phyloP scores from a whole-genome alignment of 2,888 invertebrate species.

The Saturnia japonica region DNA sequence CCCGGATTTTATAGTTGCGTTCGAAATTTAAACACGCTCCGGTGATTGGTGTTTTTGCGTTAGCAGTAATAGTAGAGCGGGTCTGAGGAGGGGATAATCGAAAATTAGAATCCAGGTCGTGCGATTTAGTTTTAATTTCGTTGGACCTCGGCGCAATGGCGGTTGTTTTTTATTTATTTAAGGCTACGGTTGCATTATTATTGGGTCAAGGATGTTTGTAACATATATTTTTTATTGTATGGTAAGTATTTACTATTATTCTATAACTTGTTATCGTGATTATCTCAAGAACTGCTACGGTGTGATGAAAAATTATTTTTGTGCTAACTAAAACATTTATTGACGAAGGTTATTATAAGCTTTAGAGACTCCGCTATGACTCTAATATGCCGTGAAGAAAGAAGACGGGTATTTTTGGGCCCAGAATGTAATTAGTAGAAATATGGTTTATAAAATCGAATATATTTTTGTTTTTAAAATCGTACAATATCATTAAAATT shows the following conservation, averaged over 20 bases:
- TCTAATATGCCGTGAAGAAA: too few species aligned
- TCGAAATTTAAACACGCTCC: slow-evolving; percentile 62
- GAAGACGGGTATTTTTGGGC: too few species aligned
- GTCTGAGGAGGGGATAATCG: slow-evolving; percentile 42
- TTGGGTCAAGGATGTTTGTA: slow-evolving; percentile 16
- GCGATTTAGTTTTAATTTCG: slow-evolving; percentile 79
- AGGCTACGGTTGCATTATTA: slow-evolving; percentile 47
- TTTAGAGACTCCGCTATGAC: too few species aligned
- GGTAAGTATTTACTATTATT: not conserved
- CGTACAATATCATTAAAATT: too few species aligned
- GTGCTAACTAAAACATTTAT: too few species aligned
- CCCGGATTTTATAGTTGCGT: slow-evolving; percentile 59
- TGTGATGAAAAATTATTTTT: too few species aligned
- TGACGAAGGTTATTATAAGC: too few species aligned
- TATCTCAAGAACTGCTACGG: too few species aligned
- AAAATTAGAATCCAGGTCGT: slow-evolving; percentile 75
- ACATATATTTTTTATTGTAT: not conserved
- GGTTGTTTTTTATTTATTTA: slow-evolving; percentile 51
- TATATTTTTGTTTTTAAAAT: too few species aligned
- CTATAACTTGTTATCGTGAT: too few species aligned
- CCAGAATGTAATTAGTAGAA: too few species aligned
- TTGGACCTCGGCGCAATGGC: slow-evolving; percentile 47
- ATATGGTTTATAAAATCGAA: too few species aligned
- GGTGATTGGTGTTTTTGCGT: slow-evolving; percentile 71
- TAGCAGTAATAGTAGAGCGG: slow-evolving; percentile 31